Base-by-base conservation (phyloP, 92 coral and sea anemone species). In the Phenganax stokvisi region DNA sequence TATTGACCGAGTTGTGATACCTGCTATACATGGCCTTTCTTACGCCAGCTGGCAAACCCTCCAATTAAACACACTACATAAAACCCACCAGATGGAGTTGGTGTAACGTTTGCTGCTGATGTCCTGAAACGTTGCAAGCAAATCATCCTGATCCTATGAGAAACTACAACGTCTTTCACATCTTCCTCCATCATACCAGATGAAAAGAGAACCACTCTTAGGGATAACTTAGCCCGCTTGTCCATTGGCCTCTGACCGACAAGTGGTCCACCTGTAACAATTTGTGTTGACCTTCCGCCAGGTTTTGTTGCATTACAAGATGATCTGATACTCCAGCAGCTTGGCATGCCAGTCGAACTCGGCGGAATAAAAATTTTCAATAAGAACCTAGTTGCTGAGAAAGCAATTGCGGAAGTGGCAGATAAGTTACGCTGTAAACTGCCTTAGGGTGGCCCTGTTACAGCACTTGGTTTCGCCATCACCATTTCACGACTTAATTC, bases 71-170 rank as follows among this genome's bases (percentile, higher is more conserved):
- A n/a, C n/a, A n/a, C n/a, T n/a, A n/a, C n/a, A n/a, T n/a, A n/a
- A n/a, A n/a, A n/a, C 29, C 90, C 83, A 74, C 87, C 87, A 5
- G 94, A 81, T 2, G 87, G 80, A 11, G 51, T 90, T 10, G 91
- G 91, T 0, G 65, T 57, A 37, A 77, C 85, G 4, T 85, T 88
- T 47, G 90, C 91, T 0, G 87, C n/a, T n/a, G n/a, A n/a, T n/a
- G n/a, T n/a, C n/a, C n/a, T n/a, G n/a, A n/a, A n/a, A n/a, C n/a
- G n/a, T n/a, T n/a, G n/a, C n/a, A n/a, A n/a, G n/a, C n/a, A n/a
- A n/a, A n/a, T n/a, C n/a, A n/a, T n/a, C n/a, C 90, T 0, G 91
- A 87, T 90, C 8, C 71, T 85, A 9, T 74, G 85, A 1, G 89
- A 85, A 56, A 17, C 77, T 17, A 81, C 81, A 9, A 83, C 90